Conservation (phyloP, 2,797 vertebrate genomes). For the Fundulus diaphanus region DNA sequence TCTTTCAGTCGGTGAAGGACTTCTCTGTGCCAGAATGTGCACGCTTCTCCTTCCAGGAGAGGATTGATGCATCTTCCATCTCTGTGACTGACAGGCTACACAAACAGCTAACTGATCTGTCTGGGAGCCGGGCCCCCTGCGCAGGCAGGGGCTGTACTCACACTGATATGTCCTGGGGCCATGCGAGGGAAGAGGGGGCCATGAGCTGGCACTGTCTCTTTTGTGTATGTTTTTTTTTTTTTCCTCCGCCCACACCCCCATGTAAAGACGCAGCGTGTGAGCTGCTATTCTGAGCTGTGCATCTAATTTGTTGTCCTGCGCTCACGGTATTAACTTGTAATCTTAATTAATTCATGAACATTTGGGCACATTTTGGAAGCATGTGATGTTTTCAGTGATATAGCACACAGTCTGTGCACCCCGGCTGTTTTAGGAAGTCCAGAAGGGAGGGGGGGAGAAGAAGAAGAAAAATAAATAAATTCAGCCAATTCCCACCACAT, state of each 20-base stretch:
- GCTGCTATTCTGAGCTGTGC: slow-evolving; percentile 62
- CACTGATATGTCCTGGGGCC: slow-evolving; percentile 57
- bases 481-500: slow-evolving; percentile 30
- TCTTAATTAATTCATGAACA: slow-evolving; percentile 70
- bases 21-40: slow-evolving; percentile 50
- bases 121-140: slow-evolving; percentile 46
- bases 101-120: slow-evolving; percentile 66
- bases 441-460: slow-evolving; percentile 53
- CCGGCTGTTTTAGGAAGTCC: slow-evolving; percentile 54
- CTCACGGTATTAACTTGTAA: slow-evolving; percentile 61
- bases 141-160: slow-evolving; percentile 57
- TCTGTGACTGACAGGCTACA: slow-evolving; percentile 69
- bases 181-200: slow-evolving; percentile 55
- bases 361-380: slow-evolving; percentile 65
- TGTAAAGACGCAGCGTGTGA: slow-evolving; percentile 50
- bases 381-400: slow-evolving; percentile 54
- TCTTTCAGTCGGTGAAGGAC: slow-evolving; percentile 38
- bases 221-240: neutral
- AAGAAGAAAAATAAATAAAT: neutral
- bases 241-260: slow-evolving; percentile 64
- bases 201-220: slow-evolving; percentile 42
- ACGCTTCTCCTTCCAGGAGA: slow-evolving; percentile 60
- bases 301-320: slow-evolving; percentile 51
- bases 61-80: slow-evolving; percentile 59
- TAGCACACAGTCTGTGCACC: slow-evolving; percentile 46